Evolutionary conservation across 2,797 vertebrate species (phyloP).

Genomic region (Manis javanica): DNA sequence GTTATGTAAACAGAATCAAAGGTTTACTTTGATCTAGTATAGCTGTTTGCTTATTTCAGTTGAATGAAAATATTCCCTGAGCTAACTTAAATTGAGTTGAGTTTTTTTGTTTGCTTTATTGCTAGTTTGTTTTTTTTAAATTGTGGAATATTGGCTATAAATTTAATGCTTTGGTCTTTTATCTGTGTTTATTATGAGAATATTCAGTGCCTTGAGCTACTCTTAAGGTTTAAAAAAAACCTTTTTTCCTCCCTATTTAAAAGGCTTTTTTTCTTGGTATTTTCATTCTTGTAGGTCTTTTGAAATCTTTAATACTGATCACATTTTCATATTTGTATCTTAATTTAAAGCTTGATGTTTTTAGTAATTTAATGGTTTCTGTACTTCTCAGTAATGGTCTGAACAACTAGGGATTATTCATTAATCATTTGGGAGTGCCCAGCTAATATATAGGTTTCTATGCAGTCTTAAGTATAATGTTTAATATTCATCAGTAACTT

Average conservation of each 20-base stretch:
- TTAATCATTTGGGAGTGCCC: not conserved
- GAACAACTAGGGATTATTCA: not conserved
- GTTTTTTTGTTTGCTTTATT: not conserved
- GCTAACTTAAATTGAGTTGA: not conserved
- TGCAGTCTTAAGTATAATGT: not conserved
- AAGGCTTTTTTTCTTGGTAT: not conserved
- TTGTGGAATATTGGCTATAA: not conserved
- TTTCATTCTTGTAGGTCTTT: not conserved
- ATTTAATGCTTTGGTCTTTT: not conserved
- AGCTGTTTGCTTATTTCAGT: not conserved
- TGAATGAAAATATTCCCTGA: not conserved
- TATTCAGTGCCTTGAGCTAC: not conserved
- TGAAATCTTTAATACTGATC: not conserved
- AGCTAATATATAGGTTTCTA: not conserved
- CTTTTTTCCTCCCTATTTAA: not conserved
- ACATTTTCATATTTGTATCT: not conserved
- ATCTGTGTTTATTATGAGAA: not conserved
- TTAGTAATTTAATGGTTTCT: not conserved
- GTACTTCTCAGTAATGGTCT: not conserved
- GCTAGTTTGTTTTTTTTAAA: not conserved
- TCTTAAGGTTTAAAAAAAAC: not conserved
- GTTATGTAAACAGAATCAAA: not conserved
- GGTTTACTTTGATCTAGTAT: not conserved
- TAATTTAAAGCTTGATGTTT: not conserved
- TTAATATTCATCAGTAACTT: not conserved